Base-by-base conservation (phyloP, 2,888 invertebrate genomes). In the Philereme transversata region DNA sequence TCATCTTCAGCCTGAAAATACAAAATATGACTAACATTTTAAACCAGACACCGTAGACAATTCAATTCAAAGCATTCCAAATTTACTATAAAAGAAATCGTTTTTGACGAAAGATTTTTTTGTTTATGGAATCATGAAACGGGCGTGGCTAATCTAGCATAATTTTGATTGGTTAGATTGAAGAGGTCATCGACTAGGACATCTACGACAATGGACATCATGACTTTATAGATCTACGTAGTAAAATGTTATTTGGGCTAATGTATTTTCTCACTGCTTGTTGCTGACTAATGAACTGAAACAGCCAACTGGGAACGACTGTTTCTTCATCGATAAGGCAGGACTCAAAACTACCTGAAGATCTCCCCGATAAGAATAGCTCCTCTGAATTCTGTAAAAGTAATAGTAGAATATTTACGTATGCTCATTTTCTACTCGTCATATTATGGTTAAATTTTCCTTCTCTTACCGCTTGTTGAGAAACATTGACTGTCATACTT, bases 251-350 rank as follows among this genome's bases (percentile, higher is more conserved):
- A 22, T 22, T 22, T 22, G 22, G 1, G 22, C 22, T 22, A 5
- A 5, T 40, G 5, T 40, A 7, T 47, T n/a, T 40, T 64, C 75
- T 81, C 69, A 88, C 89, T 64, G 84, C 79, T 64, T 83, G 81
- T 56, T 88, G 88, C 57, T 84, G 87, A 67, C 76, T 88, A 34
- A 87, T 84, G 49, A 86, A 77, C 60, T 84, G 80, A 67, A 89
- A 92, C 53, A 92, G 76, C 91, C 91, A 92, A 71, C 83, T 79
- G 0, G 91, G 91, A 4, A 91, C 85, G 35, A 84, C 77, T 3
- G 77, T 63, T 33, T 90, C 91, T 33, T 91, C 90, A 4, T 88
- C 86, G 35, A 86, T 62, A 8, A 76, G 57, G 68, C 87, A 88
- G 1, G 90, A 87, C 60, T 80, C 82, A 57, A 79, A 90, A 54